phyloP scores from a whole-genome alignment of 2,888 invertebrate species.

The Meloe dianella region DNA sequence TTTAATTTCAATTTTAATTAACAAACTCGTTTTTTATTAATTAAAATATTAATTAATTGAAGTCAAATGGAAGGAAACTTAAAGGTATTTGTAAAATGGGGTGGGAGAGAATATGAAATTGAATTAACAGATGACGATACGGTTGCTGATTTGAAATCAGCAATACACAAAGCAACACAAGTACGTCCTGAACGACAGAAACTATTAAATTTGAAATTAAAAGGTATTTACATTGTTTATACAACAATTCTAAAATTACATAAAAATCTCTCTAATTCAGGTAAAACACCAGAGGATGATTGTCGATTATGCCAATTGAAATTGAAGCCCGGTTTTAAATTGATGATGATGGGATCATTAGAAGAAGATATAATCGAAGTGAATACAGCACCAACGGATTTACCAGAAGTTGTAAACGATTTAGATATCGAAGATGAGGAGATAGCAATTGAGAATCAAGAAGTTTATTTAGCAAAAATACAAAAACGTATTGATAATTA shows the following conservation, averaged over 20 bases:
- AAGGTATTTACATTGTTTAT: conserved; percentile 79
- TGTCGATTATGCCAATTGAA: conserved; percentile 76
- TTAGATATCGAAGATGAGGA: conserved; percentile 90
- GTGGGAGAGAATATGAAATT: conserved; percentile 86
- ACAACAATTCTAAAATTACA: not conserved
- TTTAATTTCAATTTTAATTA: not conserved
- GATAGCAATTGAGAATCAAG: conserved; percentile 70
- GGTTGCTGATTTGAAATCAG: conserved; percentile 81
- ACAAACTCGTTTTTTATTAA: not conserved
- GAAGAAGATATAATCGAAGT: conserved; percentile 91
- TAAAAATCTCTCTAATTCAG: conserved; percentile 58
- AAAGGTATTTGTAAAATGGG: conserved; percentile 87
- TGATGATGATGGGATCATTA: conserved; percentile 97
- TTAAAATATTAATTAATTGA: not conserved
- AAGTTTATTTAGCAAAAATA: conserved; percentile 79
- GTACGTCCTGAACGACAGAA: conserved; percentile 94
- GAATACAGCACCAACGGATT: conserved; percentile 77
- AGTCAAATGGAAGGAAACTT: conserved; percentile 49
- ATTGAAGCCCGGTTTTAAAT: conserved; percentile 85
- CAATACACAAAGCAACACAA: conserved; percentile 85
- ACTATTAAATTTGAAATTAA: conserved; percentile 87
- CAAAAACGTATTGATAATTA: conserved; percentile 84
- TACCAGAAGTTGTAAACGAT: conserved; percentile 89
- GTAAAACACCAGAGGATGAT: conserved; percentile 84
- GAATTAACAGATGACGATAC: conserved; percentile 79